A percentile compares a stretch with the other conserved stretches of the same genome.
phyloP scores from a whole-genome alignment of 1,140 invertebrate species.

The Mactra quadrangularis region DNA sequence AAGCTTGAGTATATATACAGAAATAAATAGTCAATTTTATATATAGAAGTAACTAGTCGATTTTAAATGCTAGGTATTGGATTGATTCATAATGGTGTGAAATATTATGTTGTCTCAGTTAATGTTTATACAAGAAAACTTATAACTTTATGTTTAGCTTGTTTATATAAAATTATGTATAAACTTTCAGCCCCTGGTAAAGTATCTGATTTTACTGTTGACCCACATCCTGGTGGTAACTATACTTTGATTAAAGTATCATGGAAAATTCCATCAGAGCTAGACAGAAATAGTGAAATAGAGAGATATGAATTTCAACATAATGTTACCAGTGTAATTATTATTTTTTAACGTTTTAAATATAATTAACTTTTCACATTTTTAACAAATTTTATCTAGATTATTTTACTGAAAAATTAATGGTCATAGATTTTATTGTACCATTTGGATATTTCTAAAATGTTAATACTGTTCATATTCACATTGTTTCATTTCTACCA shows the following conservation, averaged over 20 bases:
- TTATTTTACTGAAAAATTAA: too few relatives aligned
- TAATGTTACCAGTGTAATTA: neutral
- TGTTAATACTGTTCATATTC: too few relatives aligned
- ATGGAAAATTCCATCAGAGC: conserved; percentile 6
- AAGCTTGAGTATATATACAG: neutral
- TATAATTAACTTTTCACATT: too few relatives aligned
- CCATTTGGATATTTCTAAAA: too few relatives aligned
- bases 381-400: too few relatives aligned
- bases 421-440: too few relatives aligned
- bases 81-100: neutral
- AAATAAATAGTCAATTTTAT: too few relatives aligned
- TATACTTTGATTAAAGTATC: neutral
- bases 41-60: too few relatives aligned
- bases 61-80: neutral
- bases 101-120: neutral
- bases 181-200: conserved; percentile 24
- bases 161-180: too few relatives aligned
- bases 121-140: neutral
- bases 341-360: too few relatives aligned
- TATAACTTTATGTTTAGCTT: neutral
- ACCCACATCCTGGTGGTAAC: neutral
- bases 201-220: conserved; percentile 9
- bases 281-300: conserved; percentile 20
- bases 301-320: neutral
- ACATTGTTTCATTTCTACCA: too few relatives aligned